Evolutionary conservation across 2,797 vertebrate genomes (phyloP), one percentile per base, ranked within the genome.

Genomic region (Anabacerthia variegaticeps): DNA sequence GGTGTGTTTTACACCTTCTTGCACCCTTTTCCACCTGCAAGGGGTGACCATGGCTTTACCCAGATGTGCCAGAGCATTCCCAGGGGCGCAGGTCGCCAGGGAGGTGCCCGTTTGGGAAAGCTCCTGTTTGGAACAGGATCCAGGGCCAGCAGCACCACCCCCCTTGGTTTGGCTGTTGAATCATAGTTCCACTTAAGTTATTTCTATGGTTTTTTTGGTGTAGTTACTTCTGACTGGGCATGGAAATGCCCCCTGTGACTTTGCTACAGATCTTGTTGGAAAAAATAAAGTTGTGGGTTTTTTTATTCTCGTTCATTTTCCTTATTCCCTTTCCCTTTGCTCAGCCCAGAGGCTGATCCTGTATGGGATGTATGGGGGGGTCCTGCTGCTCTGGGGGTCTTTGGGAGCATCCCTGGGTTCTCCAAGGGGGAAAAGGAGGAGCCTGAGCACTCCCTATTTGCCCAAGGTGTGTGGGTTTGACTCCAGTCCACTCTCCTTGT

Each of bases 151-250:
- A 67, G 63, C 71, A 37, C 58, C 4, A 0, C 22, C 61, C 1
- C 56, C 28, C 54, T 20, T 37, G 76, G 13, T 48, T 56, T 69
- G 77, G n/a, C 62, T 78, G 23, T 54, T 77, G 69, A 63, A 44
- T 43, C 1, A 4, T 81, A 22, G 43, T 51, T 93, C 83, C 59
- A 34, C 23, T 83, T 94, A 96, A 96, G 37, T 96, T 97, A 92
- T 94, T 89, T 83, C 55, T 85, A 0, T 44, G 2, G 39, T 49
- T 58, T 72, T 44, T 5, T 3, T 27, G 28, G 27, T 81, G 49
- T 65, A 21, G 85, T 86, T 78, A 65, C 51, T 93, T n/a, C 71
- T 78, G 52, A 13, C 46, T 24, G 69, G 77, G 67, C 41, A 36
- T 12, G 12, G 48, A 55, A 56, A 22, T 77, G 39, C 41, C 49